These are phyloP conservation scores for Cairina moschata DNA, from an alignment of 2,113 vertebrate species.

Conservation along the genomic window DNA sequence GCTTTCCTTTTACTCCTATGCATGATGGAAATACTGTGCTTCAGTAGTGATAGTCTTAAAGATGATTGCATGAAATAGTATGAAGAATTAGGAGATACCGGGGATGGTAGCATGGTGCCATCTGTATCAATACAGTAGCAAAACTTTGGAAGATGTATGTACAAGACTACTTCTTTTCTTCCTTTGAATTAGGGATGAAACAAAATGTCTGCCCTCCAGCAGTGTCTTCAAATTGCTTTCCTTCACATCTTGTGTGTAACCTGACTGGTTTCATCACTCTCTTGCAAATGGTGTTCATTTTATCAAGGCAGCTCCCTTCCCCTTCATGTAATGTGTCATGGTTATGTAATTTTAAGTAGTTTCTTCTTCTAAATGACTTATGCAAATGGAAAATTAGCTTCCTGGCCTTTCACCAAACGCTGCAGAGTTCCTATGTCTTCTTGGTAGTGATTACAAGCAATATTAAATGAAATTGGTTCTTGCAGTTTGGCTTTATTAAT, in stretches of 20 bases:
- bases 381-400: slow-evolving; percentile 62
- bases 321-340: slow-evolving; percentile 43
- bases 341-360: slow-evolving; percentile 62
- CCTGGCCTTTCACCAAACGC: slow-evolving; percentile 45
- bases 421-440: neutral
- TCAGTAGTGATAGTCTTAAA: neutral
- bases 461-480: slow-evolving; percentile 35
- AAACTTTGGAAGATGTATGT: neutral
- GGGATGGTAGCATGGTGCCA: neutral
- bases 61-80: slow-evolving; percentile 18
- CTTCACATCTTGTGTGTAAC: slow-evolving; percentile 1
- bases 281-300: slow-evolving; percentile 55
- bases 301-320: slow-evolving; percentile 36
- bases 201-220: slow-evolving; percentile 18
- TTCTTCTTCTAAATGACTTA: slow-evolving; percentile 58
- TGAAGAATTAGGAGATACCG: neutral
- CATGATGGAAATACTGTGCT: slow-evolving; percentile 18
- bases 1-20: slow-evolving; percentile 25
- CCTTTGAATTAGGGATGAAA: neutral
- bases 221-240: neutral
- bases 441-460: slow-evolving; percentile 9
- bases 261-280: neutral
- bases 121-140: neutral
- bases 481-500: slow-evolving; percentile 23
- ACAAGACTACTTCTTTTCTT: neutral